These are phyloP conservation scores for Trachemys scripta DNA, from an alignment of 2,113 vertebrate genomes.

Conservation along the genomic window DNA sequence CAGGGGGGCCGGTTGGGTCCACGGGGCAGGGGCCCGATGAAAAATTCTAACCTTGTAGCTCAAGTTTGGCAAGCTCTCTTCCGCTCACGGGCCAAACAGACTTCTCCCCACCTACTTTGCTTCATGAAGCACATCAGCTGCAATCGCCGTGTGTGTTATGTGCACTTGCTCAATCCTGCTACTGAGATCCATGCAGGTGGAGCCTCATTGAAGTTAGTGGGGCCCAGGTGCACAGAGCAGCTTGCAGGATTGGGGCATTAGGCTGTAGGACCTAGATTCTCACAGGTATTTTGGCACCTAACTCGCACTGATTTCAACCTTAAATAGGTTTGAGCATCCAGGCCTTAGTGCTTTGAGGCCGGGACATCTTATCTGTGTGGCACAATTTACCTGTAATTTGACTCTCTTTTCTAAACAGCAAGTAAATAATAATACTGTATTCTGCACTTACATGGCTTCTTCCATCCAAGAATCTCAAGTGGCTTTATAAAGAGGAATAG, in stretches of 20 bases:
- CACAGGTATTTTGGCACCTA: background rate
- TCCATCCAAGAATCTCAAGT: fast-evolving
- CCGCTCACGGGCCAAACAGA: background rate
- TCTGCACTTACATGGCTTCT: fast-evolving
- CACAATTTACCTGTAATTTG: background rate
- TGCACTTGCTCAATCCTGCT: background rate
- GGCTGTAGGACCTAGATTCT: background rate
- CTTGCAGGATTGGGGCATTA: fast-evolving
- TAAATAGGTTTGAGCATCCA: background rate
- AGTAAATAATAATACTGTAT: fast-evolving
- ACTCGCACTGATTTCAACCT: background rate
- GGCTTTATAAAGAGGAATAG: background rate
- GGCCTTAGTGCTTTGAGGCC: too few species aligned
- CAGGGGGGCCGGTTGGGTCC: too few species aligned
- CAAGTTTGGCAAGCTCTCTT: too few species aligned
- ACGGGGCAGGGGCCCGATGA: too few species aligned
- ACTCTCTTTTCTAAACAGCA: fast-evolving
- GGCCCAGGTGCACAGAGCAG: background rate
- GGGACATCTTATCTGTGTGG: fast-evolving
- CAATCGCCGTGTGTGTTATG: background rate
- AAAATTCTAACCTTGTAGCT: background rate
- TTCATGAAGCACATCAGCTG: background rate
- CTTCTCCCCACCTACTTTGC: background rate
- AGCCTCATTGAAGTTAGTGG: background rate
- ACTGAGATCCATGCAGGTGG: background rate